These are phyloP conservation scores for Aphidius colemani DNA, from an alignment of 2,888 invertebrate species.

Conservation along the genomic window DNA sequence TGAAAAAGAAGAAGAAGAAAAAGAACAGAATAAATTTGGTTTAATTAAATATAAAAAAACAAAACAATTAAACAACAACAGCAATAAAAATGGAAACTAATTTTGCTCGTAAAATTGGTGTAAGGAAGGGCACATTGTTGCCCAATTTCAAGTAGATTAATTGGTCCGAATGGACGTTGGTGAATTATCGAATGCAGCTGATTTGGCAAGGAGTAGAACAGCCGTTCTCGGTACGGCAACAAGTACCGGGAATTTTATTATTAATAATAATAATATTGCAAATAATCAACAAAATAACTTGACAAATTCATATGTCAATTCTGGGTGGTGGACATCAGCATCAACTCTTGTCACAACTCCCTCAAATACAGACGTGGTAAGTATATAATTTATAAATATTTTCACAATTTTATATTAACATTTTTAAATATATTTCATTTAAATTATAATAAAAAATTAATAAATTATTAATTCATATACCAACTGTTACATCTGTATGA, in stretches of 20 bases:
- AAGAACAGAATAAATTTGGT: too few relatives aligned
- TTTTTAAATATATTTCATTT: constrained; percentile 2
- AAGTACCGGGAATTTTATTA: constrained; percentile 30
- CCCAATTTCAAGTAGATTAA: constrained; percentile 17
- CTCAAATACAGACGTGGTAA: constrained; percentile 56
- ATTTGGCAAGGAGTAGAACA: constrained; percentile 49
- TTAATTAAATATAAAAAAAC: too few relatives aligned
- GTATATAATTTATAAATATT: constrained; percentile 21
- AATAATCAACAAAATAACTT: constrained; percentile 38
- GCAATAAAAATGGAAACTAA: constrained; percentile 22
- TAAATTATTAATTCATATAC: too few relatives aligned
- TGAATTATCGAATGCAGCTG: constrained; percentile 48
- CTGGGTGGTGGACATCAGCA: constrained; percentile 56
- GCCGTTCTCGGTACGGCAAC: constrained; percentile 50
- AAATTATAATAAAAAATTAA: neutral
- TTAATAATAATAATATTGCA: constrained; percentile 42
- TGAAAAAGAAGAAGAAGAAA: too few relatives aligned
- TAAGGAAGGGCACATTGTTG: constrained; percentile 25
- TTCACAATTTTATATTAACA: neutral
- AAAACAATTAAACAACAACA: neutral
- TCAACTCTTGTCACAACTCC: constrained; percentile 50
- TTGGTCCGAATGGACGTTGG: constrained; percentile 55
- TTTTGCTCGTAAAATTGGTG: constrained; percentile 12
- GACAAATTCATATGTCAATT: constrained; percentile 34
- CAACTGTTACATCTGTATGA: too few relatives aligned